Evolutionary conservation across 2,888 invertebrate genomes (phyloP).

Genomic region (Thymelicus acteon): DNA sequence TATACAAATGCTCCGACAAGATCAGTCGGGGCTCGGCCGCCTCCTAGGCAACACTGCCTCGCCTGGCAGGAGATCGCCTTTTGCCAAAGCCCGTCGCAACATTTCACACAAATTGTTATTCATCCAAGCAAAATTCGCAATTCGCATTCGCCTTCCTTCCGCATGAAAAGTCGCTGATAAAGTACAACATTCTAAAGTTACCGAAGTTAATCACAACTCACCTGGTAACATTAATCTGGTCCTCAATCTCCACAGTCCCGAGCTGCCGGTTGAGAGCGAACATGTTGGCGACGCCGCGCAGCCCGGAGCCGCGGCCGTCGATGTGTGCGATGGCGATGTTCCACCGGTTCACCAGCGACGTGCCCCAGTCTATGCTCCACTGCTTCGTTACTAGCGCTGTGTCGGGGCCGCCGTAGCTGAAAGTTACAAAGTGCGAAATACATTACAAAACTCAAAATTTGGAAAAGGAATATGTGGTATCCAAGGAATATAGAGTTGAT

Average conservation of each 20-base stretch:
- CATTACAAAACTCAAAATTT: background rate
- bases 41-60: too few species aligned
- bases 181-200: too few species aligned
- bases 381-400: constrained; percentile 93
- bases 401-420: constrained; percentile 96
- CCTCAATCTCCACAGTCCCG: constrained; percentile 95
- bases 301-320: constrained; percentile 95
- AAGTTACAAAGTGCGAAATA: background rate
- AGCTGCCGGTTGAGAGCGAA: constrained; percentile 93
- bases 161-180: too few species aligned
- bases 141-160: too few species aligned
- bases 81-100: too few species aligned
- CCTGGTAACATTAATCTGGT: constrained; percentile 94
- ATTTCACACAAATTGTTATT: too few species aligned
- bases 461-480: too few species aligned
- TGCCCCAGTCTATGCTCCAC: constrained; percentile 94
- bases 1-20: too few species aligned
- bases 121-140: too few species aligned
- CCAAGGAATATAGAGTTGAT: too few species aligned
- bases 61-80: too few species aligned
- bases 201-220: constrained; percentile 54
- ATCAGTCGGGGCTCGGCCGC: too few species aligned
- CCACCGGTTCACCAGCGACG: constrained; percentile 92
- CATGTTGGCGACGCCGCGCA: constrained; percentile 92
- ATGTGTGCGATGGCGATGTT: constrained; percentile 95